Evolutionary conservation across 2,797 vertebrate species (phyloP).

Genomic region (Leptatherina wallacei): DNA sequence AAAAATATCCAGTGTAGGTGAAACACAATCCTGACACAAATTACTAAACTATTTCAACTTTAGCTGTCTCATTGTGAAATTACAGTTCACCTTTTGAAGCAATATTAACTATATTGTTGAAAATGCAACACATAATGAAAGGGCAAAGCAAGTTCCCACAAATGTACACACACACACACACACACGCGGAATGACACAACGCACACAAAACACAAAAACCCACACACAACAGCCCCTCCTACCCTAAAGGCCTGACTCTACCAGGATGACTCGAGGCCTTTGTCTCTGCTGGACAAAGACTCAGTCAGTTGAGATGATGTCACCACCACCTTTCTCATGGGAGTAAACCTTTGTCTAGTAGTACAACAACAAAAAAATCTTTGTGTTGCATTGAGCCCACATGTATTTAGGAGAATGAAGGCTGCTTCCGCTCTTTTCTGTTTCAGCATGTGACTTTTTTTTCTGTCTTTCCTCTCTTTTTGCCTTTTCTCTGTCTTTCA

Average conservation of each 20-base stretch:
- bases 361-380: conserved; percentile 88
- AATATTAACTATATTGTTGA: conserved; percentile 68
- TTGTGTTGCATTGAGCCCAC: conserved; percentile 84
- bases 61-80: not conserved
- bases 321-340: conserved; percentile 85
- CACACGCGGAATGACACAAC: conserved; percentile 44
- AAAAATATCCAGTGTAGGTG: not conserved
- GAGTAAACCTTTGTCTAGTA: conserved; percentile 85
- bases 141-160: conserved; percentile 69
- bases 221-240: conserved; percentile 30
- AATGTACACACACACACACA: conserved; percentile 52
- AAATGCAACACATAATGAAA: conserved; percentile 59
- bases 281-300: conserved; percentile 84
- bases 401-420: conserved; percentile 73
- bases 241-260: conserved; percentile 63
- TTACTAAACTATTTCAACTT: not conserved
- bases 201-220: conserved; percentile 45
- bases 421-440: conserved; percentile 82
- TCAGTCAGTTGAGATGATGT: conserved; percentile 88
- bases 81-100: conserved; percentile 64
- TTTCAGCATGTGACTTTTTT: conserved; percentile 78
- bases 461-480: conserved; percentile 47
- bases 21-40: not conserved
- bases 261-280: conserved; percentile 84
- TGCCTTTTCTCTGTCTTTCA: conserved; percentile 43